Percentiles rank a stretch among this genome's conserved stretches.
These are phyloP conservation scores for Drosophila cognata DNA, from an alignment of 2,888 invertebrate genomes.

Conservation along the genomic window DNA sequence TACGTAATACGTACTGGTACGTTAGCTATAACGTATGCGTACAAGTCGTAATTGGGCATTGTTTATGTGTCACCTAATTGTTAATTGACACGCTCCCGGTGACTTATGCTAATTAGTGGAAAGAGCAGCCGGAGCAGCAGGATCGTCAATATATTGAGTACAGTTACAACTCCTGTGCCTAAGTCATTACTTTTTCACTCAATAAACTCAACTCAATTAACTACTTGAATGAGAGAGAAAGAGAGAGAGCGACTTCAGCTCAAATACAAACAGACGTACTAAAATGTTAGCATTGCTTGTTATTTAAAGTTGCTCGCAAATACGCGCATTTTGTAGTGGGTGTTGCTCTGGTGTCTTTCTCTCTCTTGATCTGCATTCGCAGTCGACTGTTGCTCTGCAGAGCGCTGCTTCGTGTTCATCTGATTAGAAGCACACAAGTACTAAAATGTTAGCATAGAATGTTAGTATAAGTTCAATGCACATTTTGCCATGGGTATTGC, in stretches of 20 bases:
- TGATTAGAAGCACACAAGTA: neutral
- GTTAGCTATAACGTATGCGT: neutral
- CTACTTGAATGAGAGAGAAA: neutral
- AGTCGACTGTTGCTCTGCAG: too few relatives aligned
- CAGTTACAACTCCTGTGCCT: neutral
- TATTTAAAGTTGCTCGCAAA: neutral
- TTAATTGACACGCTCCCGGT: conserved; percentile 21
- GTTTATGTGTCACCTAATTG: conserved; percentile 48
- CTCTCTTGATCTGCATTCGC: neutral
- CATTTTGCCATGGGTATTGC: neutral
- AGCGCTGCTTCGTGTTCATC: too few relatives aligned
- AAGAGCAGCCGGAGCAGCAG: neutral
- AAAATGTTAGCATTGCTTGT: neutral
- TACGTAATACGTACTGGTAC: neutral
- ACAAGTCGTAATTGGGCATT: conserved; percentile 34
- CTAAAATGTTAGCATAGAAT: neutral
- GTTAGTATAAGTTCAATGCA: neutral
- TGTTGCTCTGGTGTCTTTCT: neutral
- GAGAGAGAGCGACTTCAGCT: neutral
- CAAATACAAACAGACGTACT: neutral
- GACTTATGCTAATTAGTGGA: conserved; percentile 43
- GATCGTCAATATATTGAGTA: neutral
- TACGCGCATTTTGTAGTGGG: neutral
- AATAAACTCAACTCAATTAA: neutral
- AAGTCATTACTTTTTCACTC: neutral